phyloP scores from a whole-genome alignment of 2,888 invertebrate species.

The Aleiodes alternator region DNA sequence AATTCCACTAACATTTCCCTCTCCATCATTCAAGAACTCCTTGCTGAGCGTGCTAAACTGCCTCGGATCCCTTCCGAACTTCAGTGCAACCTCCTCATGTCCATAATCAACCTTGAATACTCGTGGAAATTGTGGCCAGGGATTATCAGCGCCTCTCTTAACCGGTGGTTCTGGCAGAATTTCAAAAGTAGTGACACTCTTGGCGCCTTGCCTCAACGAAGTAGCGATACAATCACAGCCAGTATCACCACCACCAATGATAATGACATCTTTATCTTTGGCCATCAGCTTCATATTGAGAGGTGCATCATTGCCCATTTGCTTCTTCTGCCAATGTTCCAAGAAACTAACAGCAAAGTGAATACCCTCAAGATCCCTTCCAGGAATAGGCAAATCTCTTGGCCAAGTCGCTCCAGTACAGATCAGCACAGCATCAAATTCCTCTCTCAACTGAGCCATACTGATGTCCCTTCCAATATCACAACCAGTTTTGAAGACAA shows the following conservation, averaged over 20 bases:
- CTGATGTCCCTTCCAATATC: conserved; percentile 95
- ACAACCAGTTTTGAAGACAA: conserved; percentile 91
- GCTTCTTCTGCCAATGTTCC: conserved; percentile 97
- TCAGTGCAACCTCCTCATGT: conserved; percentile 89
- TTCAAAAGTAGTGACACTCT: conserved; percentile 95
- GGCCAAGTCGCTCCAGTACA: conserved; percentile 98
- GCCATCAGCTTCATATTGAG: conserved; percentile 81
- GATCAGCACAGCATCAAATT: conserved; percentile 88
- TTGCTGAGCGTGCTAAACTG: conserved; percentile 96
- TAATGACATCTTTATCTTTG: conserved; percentile 94
- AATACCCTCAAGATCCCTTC: conserved; percentile 93
- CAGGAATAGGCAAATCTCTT: conserved; percentile 90
- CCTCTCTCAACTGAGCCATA: conserved; percentile 77
- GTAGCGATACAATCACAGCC: conserved; percentile 99
- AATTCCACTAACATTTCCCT: conserved; percentile 93
- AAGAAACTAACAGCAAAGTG: conserved; percentile 99
- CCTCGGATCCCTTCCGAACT: conserved; percentile 94
- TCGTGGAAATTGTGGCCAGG: conserved; percentile 99
- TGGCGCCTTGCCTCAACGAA: conserved; percentile 93
- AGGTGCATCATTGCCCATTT: conserved; percentile 82
- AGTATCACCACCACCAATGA: conserved; percentile 92
- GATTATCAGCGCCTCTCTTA: conserved; percentile 90
- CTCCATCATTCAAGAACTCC: conserved; percentile 93
- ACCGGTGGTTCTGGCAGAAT: conserved; percentile 95
- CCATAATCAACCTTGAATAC: conserved; percentile 98